Conservation (phyloP, 1,140 invertebrate species). For the Sycobia sp. region DNA sequence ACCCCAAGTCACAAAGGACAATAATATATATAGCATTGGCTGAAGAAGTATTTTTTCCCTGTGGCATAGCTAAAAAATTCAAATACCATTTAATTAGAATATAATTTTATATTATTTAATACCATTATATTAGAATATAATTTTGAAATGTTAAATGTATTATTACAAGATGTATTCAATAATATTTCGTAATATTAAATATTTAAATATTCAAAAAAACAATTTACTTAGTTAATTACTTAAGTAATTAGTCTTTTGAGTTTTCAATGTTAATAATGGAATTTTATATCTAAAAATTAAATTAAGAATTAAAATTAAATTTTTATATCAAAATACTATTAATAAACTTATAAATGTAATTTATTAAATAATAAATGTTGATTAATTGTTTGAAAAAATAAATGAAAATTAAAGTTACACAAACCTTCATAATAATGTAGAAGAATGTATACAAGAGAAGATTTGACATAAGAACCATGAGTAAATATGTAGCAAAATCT, state of each 20-base stretch:
- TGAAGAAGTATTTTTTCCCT: conserved; percentile 70
- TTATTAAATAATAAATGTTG: not conserved
- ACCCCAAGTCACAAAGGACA: conserved; percentile 71
- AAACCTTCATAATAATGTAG: conserved; percentile 87
- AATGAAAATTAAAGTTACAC: conserved; percentile 33
- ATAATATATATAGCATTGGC: conserved; percentile 69
- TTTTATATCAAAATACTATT: no score
- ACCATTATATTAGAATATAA: conserved; percentile 29
- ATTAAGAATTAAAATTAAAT: no score
- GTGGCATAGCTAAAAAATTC: conserved; percentile 67
- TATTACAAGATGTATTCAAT: conserved; percentile 13
- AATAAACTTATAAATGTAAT: no score
- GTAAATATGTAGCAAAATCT: conserved; percentile 82
- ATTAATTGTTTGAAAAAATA: conserved; percentile 57
- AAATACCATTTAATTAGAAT: not conserved
- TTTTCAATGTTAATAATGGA: no score
- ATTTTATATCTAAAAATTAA: no score
- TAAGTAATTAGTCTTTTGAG: no score
- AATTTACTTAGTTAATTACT: no score
- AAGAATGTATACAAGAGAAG: conserved; percentile 81
- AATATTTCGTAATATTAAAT: no score
- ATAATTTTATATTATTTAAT: no score
- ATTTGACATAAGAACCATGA: conserved; percentile 84
- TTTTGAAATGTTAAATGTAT: conserved; percentile 8
- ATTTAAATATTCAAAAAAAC: no score